phyloP scores from a whole-genome alignment of 2,888 invertebrate species.

The Synanthedon tipuliformis region DNA sequence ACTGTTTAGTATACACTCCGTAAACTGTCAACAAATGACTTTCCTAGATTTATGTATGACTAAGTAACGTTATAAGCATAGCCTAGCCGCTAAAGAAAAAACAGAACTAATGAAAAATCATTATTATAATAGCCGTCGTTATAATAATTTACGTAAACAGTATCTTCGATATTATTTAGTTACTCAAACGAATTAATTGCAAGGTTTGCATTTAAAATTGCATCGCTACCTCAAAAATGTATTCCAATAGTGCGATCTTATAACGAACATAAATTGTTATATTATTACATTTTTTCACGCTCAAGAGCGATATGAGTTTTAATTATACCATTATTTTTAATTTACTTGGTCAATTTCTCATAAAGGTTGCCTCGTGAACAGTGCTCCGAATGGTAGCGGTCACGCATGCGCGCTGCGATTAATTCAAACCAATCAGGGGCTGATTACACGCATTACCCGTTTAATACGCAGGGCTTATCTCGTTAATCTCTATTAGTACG shows the following conservation, averaged over 20 bases:
- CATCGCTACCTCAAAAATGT: neutral
- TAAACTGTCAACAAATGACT: too few relatives aligned
- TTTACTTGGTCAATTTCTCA: constrained; percentile 54
- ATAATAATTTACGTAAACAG: too few relatives aligned
- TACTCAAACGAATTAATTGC: neutral
- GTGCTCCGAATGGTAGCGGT: constrained; percentile 54
- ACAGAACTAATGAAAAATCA: too few relatives aligned
- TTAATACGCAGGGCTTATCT: constrained; percentile 14
- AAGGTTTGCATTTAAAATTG: neutral
- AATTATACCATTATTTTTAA: constrained; percentile 65
- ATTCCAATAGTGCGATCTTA: neutral
- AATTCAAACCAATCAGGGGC: constrained; percentile 67
- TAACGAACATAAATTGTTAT: neutral
- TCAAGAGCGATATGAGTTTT: constrained; percentile 47
- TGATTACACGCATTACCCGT: constrained; percentile 64
- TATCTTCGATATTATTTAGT: too few relatives aligned
- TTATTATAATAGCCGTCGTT: too few relatives aligned
- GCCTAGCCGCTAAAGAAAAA: neutral
- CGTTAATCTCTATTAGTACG: constrained; percentile 15
- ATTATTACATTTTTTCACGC: constrained; percentile 21
- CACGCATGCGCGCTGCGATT: constrained; percentile 63
- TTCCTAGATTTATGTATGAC: too few relatives aligned
- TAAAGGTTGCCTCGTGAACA: constrained; percentile 35
- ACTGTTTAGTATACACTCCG: too few relatives aligned
- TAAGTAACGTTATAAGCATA: too few relatives aligned